Evolutionary conservation across 2,797 vertebrate genomes (phyloP), one percentile per base, ranked within the genome.

Genomic region (Danio albolineatus): DNA sequence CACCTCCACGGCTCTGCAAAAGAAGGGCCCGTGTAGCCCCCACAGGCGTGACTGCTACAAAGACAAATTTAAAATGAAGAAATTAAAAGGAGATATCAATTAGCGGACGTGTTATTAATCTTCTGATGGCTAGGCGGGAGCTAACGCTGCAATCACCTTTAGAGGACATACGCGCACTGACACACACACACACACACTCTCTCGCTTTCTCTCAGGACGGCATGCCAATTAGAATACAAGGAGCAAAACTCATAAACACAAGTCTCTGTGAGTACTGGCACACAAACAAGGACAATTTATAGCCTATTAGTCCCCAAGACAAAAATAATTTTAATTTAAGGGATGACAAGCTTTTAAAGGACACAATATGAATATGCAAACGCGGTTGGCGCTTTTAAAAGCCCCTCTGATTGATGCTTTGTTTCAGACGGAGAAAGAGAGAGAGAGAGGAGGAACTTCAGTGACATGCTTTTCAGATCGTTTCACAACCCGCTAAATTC

Each of bases 251-350:
- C 89, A 90, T 91, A 92, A 93, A 93, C 89, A 91, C 83, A 51
- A 67, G 85, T 87, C 90, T 91, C 89, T 93, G 90, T 88, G 88
- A 79, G 76, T 90, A 89, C 85, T 88, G 90, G 88, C 89, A 90
- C 86, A 83, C 90, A 93, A 93, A 93, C 92, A 93, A 92, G 90
- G 91, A 92, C 93, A 92, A 92, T 92, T 92, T 93, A 93, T 88
- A 88, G 89, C 89, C 89, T 90, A 92, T 92, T 92, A 92, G 91
- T 91, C 90, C 91, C 88, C 92, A 92, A 93, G 92, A 92, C 92
- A 92, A 92, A 91, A 87, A 86, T 86, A 90, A 90, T 92, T 91
- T 92, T 88, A 89, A 92, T 92, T 90, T 90, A 88, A 92, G 84
- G 86, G 88, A 92, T 90, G 91, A 91, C 91, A 92, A 90, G 90